Evolutionary conservation across 2,797 vertebrate genomes (phyloP), one percentile per base, ranked within the genome.

Genomic region (Leptoclinus maculatus): DNA sequence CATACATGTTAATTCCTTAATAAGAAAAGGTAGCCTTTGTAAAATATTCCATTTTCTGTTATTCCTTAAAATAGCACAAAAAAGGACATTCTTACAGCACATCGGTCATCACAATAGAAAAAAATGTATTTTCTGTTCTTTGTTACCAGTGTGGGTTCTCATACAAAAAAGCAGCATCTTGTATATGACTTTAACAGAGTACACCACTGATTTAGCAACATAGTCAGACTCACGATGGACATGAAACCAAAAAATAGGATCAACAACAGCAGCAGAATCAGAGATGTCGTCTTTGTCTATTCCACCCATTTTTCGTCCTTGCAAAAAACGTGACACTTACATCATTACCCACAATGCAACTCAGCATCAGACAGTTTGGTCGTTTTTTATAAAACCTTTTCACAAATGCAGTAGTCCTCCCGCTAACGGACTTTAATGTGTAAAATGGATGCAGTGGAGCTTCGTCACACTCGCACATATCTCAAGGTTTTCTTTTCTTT

Each of bases 41-140:
- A 25, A 36, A 39, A 74, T n/a, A 25, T 47, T 14, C 5, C 10
- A 43, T 45, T 4, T 17, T 59, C 4, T 56, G 9, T 17, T 9
- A 74, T 27, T 70, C 11, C 41, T 58, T 66, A 63, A 72, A 68
- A 64, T 68, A 72, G 7, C 29, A 29, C 9, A 34, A 34, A 60
- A 17, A 25, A 27, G n/a, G 16, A 43, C 7, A 27, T 63, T 29
- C 16, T 34, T 17, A 14, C 34, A 1, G n/a, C 36, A 14, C 56
- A 56, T 17, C 17, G 49, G 9, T 23, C 63, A 49, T 64, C 27
- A 13, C 11, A 29, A 12, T 16, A 3, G 36, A 59, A 12, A 4
- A 29, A 66, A 34, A 51, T 59, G 10, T 25, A 39, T 65, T 73
- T 67, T 38, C 10, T 23, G 2, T 7, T 43, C n/a, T 51, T 71